phyloP scores from a whole-genome alignment of 2,797 vertebrate genomes.

The Caiman crocodilus region DNA sequence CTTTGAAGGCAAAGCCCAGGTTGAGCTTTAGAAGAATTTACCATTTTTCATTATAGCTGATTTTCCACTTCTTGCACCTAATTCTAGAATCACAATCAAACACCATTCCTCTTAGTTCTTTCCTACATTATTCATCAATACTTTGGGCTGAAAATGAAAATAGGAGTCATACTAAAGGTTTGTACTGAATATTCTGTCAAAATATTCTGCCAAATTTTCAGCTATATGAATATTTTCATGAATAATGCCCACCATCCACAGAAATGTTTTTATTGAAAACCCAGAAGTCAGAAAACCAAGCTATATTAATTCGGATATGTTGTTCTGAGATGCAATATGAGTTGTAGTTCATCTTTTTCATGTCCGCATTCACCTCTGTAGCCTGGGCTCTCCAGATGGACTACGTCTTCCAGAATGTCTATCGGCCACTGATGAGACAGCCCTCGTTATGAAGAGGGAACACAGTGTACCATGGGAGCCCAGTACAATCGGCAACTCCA shows the following conservation, averaged over 20 bases:
- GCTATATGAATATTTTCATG: too few relatives aligned
- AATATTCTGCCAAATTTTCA: background rate
- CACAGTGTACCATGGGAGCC: background rate
- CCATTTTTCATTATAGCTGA: background rate
- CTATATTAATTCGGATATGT: background rate
- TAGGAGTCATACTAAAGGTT: background rate
- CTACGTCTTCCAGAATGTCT: background rate
- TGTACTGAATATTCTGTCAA: background rate
- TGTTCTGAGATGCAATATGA: background rate
- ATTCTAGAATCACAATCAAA: background rate
- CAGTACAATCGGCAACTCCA: background rate
- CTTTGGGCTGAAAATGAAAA: background rate
- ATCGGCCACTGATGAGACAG: background rate
- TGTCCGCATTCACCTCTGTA: background rate
- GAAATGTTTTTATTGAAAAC: background rate
- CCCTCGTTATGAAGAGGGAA: background rate
- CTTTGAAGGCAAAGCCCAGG: background rate
- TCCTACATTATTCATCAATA: background rate
- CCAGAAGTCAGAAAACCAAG: background rate
- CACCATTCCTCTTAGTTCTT: background rate
- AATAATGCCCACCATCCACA: background rate
- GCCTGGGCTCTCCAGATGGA: background rate
- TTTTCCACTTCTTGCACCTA: background rate
- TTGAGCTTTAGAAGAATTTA: background rate
- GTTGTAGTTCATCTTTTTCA: background rate